Base-by-base conservation (phyloP, 2,113 vertebrate species). In the Willisornis vidua region DNA sequence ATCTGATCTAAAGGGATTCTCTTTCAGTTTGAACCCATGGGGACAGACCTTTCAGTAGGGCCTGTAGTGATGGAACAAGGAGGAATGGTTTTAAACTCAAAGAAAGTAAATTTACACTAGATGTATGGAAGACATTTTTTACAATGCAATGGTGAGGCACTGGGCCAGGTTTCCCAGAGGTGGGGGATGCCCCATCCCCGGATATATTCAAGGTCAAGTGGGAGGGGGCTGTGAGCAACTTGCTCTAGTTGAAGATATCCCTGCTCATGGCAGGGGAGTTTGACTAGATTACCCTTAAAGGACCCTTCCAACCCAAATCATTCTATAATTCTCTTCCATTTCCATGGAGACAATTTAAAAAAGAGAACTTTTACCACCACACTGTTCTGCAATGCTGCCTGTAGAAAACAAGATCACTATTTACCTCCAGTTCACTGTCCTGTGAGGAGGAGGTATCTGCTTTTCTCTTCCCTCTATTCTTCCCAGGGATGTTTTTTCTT, bases 391-490 rank as follows among this genome's bases (percentile, higher is more conserved):
- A 73, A 37, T 19, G 61, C 14, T 29, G 33, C 35, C 63, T 67
- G 19, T 14, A 84, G 66, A 51, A 94, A 75, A 75, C 43, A 71
- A 52, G 39, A 61, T 57, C 41, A 59, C 59, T 66, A 45, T 46
- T 82, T 97, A 99, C 99, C 98, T 99, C 99, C 93, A 99, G 97
- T 96, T 99, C 99, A 31, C 95, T 98, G 93, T 99, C 99, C 63
- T 98, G 96, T 9, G 99, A 97, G 29, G 98, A 98, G 16, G 98
- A 98, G 74, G 95, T 96, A 17, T 99, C 99, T 7, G 98, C 97
- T 98, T 99, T 99, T 98, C 99, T 99, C 92, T 99, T 99, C 89
- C 98, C 99, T 94, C 99, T 99, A 79, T 99, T 98, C 96, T 99
- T 99, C 29, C 99, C 98, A 35, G 98, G 96, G 5, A 98, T 97